These are phyloP conservation scores for Saxicola maurus DNA, from an alignment of 2,797 vertebrate species.

Conservation along the genomic window DNA sequence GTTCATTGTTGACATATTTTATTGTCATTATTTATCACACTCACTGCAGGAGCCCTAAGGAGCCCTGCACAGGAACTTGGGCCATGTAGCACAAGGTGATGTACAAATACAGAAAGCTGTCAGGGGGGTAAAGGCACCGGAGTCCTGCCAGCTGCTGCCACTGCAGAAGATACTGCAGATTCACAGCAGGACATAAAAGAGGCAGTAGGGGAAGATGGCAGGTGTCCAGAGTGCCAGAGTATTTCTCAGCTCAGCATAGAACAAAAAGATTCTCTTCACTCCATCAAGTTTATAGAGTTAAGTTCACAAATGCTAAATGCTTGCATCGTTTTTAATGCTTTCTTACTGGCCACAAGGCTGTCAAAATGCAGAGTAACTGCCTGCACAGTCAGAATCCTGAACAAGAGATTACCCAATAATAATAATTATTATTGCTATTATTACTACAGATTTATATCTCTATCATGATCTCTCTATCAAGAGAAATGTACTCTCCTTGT, in stretches of 20 bases:
- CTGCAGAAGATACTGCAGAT: slow-evolving; percentile 46
- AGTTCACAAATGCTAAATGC: slow-evolving; percentile 56
- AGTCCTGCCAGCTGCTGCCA: slow-evolving; percentile 48
- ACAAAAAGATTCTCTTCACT: slow-evolving; percentile 58
- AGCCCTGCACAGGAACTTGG: neutral
- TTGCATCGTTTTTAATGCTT: slow-evolving; percentile 39
- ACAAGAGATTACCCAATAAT: slow-evolving; percentile 21
- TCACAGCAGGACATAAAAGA: slow-evolving; percentile 55
- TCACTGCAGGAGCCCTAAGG: neutral
- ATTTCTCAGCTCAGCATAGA: slow-evolving; percentile 62
- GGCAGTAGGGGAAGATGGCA: slow-evolving; percentile 56
- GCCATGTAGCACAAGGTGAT: neutral
- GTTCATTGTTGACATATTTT: slow-evolving; percentile 45
- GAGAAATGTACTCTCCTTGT: neutral
- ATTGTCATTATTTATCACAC: slow-evolving; percentile 39
- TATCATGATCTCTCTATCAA: neutral
- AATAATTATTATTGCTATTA: slow-evolving; percentile 4
- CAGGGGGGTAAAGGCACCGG: neutral
- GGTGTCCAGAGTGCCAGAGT: slow-evolving; percentile 50
- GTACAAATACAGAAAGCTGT: neutral
- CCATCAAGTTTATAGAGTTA: slow-evolving; percentile 62
- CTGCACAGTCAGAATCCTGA: neutral
- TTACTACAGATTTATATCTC: neutral
- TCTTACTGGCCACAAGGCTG: slow-evolving; percentile 13
- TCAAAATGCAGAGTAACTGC: slow-evolving; percentile 28